Conservation (phyloP, 2,113 vertebrate species). For the Typhlomys cinereus region DNA sequence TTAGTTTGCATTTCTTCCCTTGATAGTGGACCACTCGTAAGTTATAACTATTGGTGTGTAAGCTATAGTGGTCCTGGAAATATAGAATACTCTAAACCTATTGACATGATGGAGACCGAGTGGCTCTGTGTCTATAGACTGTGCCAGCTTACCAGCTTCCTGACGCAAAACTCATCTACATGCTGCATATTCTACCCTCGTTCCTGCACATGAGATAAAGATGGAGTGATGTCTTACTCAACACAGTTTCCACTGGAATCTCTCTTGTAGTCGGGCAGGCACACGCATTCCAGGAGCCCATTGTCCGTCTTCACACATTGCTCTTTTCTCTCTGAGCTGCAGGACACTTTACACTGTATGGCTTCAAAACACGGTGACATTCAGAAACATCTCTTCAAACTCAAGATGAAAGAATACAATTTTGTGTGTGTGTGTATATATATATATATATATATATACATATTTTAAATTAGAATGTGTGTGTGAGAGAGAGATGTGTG, state of each 20-base stretch:
- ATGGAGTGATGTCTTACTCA: conserved; percentile 49
- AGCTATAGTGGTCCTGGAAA: background rate
- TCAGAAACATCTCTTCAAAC: background rate
- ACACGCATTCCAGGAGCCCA: fast-evolving
- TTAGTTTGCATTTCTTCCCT: background rate
- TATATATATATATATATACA: too few relatives aligned
- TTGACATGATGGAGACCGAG: background rate
- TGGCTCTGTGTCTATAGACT: fast-evolving
- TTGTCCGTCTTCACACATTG: fast-evolving
- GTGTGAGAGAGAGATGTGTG: too few relatives aligned
- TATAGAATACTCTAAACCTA: background rate
- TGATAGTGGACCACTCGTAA: background rate
- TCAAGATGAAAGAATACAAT: background rate
- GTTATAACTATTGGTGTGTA: background rate
- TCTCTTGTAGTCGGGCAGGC: background rate
- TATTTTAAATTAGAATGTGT: too few relatives aligned
- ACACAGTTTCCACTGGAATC: fast-evolving
- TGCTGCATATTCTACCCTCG: background rate
- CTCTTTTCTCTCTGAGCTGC: fast-evolving
- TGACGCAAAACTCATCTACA: background rate
- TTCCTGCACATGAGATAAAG: background rate
- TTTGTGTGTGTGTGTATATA: too few relatives aligned
- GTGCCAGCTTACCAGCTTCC: background rate
- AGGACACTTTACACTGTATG: background rate
- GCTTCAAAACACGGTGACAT: conserved; percentile 49